Percentiles rank a stretch among this genome's conserved stretches.
These are phyloP conservation scores for Platycheirus albimanus DNA, from an alignment of 2,888 invertebrate genomes.

Conservation along the genomic window DNA sequence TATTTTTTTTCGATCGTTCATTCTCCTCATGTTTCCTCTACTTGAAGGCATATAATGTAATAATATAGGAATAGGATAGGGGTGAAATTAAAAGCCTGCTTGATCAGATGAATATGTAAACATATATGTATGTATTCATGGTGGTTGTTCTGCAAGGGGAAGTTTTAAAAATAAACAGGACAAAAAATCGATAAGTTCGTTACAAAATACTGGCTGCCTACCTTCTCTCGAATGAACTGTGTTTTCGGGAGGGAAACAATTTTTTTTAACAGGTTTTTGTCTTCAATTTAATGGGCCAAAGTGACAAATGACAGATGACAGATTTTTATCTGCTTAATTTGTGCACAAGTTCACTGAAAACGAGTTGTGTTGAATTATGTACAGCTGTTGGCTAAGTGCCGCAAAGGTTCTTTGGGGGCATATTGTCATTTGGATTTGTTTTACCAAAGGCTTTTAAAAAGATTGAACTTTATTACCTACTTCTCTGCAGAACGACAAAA, in stretches of 20 bases:
- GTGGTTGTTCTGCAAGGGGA: conserved; percentile 60
- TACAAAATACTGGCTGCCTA: conserved; percentile 54
- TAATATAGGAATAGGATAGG: conserved; percentile 47
- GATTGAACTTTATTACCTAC: too few relatives aligned
- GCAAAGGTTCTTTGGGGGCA: too few relatives aligned
- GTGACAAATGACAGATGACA: conserved; percentile 45
- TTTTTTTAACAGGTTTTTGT: conserved; percentile 54
- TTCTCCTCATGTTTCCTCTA: conserved; percentile 58
- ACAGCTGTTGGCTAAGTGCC: too few relatives aligned
- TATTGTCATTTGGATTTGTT: too few relatives aligned
- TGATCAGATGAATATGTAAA: conserved; percentile 56
- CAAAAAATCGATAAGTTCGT: conserved; percentile 70
- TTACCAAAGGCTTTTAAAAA: too few relatives aligned
- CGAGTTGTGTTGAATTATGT: background rate
- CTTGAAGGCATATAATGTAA: conserved; percentile 14
- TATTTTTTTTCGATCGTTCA: conserved; percentile 43
- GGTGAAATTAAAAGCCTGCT: conserved; percentile 71
- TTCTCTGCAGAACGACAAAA: too few relatives aligned
- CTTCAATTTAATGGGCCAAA: conserved; percentile 20
- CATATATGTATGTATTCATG: conserved; percentile 45
- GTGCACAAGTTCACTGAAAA: conserved; percentile 50
- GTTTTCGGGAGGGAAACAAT: background rate
- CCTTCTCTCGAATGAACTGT: too few relatives aligned
- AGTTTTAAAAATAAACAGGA: conserved; percentile 30
- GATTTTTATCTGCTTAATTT: conserved; percentile 62